Base-by-base conservation (phyloP, 2,113 vertebrate species). In the Corydoras sp. region DNA sequence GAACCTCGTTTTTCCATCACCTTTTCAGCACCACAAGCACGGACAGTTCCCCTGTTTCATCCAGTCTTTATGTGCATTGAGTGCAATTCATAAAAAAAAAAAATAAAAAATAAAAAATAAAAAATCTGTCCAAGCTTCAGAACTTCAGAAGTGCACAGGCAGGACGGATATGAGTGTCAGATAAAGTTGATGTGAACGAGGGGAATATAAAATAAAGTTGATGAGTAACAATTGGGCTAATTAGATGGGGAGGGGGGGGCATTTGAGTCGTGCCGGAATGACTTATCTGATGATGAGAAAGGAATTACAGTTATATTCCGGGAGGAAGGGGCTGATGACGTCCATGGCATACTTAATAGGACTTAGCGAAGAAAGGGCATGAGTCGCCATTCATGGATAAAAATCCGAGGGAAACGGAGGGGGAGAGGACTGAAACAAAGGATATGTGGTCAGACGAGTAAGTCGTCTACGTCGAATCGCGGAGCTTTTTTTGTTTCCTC, bases 311-410 rank as follows among this genome's bases (percentile, higher is more conserved):
- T 90, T 90, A 88, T 93, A 93, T 93, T 95, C 94, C 95, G 92
- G 93, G 92, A 98, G 95, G 94, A 93, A 93, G 89, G 90, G 90
- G 86, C 87, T 94, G 93, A 93, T 98, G 95, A 99, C 96, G 95
- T 99, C 94, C 93, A 89, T 94, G 91, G 85, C 93, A 93, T 96
- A 92, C 93, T 96, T 98, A 96, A 91, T 94, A 94, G 94, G 94
- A 95, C 92, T 89, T 89, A 85, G 88, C 83, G 84, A 82, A 88
- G 89, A 87, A 89, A 92, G 90, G 86, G 90, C 87, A 89, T 90
- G 86, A 89, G 90, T 91, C 90, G 88, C 85, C 88, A 91, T 91
- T 86, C 92, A 90, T 89, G 89, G 93, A 97, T 97, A 97, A 95
- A 98, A 95, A 93, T 95, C 94, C 88, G 90, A 90, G 92, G 87